Evolutionary conservation across 2,797 vertebrate species (phyloP).

Genomic region (Takifugu ocellatus): DNA sequence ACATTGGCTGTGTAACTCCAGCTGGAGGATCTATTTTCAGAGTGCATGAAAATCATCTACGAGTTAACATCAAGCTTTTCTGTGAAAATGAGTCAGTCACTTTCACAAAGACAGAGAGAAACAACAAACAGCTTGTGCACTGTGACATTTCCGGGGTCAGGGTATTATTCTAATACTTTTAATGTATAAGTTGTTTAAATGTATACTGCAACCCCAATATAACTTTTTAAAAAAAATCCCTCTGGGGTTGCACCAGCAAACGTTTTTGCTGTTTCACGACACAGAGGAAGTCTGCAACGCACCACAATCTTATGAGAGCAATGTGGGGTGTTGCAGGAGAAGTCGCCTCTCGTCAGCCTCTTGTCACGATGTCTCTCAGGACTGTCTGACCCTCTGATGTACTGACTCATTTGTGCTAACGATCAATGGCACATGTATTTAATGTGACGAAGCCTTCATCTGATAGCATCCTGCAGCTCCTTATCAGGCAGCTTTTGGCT

Average conservation of each 20-base stretch:
- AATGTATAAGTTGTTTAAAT: too few relatives aligned
- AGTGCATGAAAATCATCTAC: too few relatives aligned
- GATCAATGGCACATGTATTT: neutral
- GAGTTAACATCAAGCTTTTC: too few relatives aligned
- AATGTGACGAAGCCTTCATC: neutral
- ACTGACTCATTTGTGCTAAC: slow-evolving; percentile 8
- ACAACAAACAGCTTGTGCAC: too few relatives aligned
- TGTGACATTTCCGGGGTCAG: too few relatives aligned
- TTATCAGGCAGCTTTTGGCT: neutral
- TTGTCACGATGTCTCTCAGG: slow-evolving; percentile 2
- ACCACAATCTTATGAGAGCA: neutral
- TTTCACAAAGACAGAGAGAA: too few relatives aligned
- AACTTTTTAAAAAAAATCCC: too few relatives aligned
- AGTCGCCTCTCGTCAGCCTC: slow-evolving; percentile 9
- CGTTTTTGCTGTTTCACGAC: slow-evolving; percentile 24
- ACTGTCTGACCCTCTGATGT: neutral
- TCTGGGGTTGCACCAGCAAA: neutral
- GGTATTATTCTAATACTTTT: too few relatives aligned
- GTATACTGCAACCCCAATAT: too few relatives aligned
- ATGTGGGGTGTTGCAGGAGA: slow-evolving; percentile 19
- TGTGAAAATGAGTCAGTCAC: neutral
- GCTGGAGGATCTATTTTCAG: too few relatives aligned
- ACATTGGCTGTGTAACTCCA: too few relatives aligned
- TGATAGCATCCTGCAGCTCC: neutral
- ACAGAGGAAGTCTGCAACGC: neutral